Evolutionary conservation across 2,888 invertebrate species (phyloP).

Genomic region (Drosophila falleni): DNA sequence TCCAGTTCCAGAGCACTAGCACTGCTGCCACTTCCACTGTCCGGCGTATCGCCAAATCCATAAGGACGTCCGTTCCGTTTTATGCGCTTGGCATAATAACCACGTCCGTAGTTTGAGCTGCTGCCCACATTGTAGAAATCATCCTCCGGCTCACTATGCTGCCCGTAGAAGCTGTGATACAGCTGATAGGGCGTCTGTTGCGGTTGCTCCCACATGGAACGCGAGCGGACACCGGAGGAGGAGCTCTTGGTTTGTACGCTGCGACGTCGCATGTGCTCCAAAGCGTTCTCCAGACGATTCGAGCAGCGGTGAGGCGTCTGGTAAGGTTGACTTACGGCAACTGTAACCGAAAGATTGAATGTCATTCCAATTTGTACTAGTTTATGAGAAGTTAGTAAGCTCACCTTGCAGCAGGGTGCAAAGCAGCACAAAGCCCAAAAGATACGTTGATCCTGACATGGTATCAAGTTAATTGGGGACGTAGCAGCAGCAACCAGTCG

Average conservation of each 20-base stretch:
- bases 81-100: conserved; percentile 75
- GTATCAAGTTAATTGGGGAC: conserved; percentile 7
- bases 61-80: conserved; percentile 61
- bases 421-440: conserved; percentile 22
- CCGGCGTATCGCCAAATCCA: conserved; percentile 29
- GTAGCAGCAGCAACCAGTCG: conserved; percentile 61
- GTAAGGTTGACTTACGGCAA: conserved; percentile 64
- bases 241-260: conserved; percentile 75
- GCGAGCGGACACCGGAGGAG: conserved; percentile 50
- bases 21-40: conserved; percentile 42
- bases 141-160: conserved; percentile 68
- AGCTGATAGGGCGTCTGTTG: conserved; percentile 82
- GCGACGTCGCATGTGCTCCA: conserved; percentile 87
- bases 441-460: conserved; percentile 45
- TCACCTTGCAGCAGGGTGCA: conserved; percentile 56
- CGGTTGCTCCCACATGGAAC: conserved; percentile 75
- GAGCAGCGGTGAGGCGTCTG: conserved; percentile 87
- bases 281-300: conserved; percentile 88
- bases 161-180: conserved; percentile 83
- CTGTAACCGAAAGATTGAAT: conserved; percentile 25
- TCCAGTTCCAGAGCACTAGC: conserved; percentile 64
- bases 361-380: background rate
- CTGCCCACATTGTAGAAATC: conserved; percentile 71
- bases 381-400: background rate
- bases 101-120: conserved; percentile 51